Evolutionary conservation across 2,888 invertebrate species (phyloP), one percentile per base, ranked within the genome.

Genomic region (Amphipyra berbera): DNA sequence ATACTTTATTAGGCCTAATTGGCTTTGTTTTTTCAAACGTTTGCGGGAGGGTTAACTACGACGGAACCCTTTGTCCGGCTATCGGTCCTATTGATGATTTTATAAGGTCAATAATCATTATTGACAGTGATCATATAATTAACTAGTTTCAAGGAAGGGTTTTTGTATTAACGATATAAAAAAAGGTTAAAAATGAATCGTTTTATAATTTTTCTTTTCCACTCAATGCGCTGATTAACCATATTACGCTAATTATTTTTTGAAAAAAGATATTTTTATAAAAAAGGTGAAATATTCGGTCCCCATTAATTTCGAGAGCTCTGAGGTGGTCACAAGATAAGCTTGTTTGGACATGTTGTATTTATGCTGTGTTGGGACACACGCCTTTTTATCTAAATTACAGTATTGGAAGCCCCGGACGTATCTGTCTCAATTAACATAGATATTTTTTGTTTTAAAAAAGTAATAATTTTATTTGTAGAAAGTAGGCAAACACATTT

Each of bases 71-170:
- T 93, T 90, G 88, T 89, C 80, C 68, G 60, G 40, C 68, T 50
- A 88, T 93, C 94, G 94, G 94, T 84, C 46, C 88, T 85, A 94
- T 94, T 94, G 93, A 93, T 88, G 92, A 94, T 95, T 95, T 91
- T 94, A 91, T 86, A 92, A 92, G 93, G 90, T 88, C 93, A 92
- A 94, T 95, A 92, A 90, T 90, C 86, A 91, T 92, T 90, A 94
- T 94, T 90, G 89, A 88, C 89, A 88, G 81, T 87, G 90, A 92
- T 93, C 87, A 85, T 90, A 92, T 91, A 90, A 92, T 92, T 91
- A 92, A 92, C 91, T 88, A 88, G 91, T 90, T 88, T 90, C 83
- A 73, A 78, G 82, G 82, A 88, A 87, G 85, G 88, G 83, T 83
- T 85, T 59, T 69, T 47, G 53, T 65, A 65, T 55, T 66, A 73